These are phyloP conservation scores for Bombus vancouverensis DNA, from an alignment of 1,140 invertebrate species.

Conservation along the genomic window DNA sequence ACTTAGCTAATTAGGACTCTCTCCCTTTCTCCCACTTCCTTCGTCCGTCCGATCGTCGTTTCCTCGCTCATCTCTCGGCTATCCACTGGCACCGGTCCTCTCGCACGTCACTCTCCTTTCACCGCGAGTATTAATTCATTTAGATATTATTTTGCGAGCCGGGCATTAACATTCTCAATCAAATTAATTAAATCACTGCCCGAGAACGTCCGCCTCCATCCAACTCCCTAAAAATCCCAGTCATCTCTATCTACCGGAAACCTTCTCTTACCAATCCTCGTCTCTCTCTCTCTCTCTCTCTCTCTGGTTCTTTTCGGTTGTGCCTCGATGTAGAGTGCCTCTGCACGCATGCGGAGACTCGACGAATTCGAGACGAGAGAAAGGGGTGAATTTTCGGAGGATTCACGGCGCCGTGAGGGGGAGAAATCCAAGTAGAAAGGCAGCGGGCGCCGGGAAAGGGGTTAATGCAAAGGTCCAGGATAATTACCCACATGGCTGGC, in stretches of 20 bases:
- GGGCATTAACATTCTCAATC: constrained; percentile 80
- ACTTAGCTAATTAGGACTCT: constrained; percentile 82
- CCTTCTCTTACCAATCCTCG: too few species aligned
- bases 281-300: background rate
- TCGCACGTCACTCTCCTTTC: constrained; percentile 59
- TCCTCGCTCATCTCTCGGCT: constrained; percentile 35
- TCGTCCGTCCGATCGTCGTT: constrained; percentile 29
- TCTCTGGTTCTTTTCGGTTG: constrained; percentile 27
- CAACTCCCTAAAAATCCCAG: background rate
- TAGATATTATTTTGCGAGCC: constrained; percentile 79
- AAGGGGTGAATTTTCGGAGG: constrained; percentile 55
- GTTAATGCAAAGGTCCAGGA: constrained; percentile 80
- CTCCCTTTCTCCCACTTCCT: constrained; percentile 64
- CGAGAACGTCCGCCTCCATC: constrained; percentile 28
- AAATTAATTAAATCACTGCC: constrained; percentile 81
- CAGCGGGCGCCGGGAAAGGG: constrained; percentile 63
- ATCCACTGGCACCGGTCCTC: background rate
- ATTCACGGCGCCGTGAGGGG: constrained; percentile 54
- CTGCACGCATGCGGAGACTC: constrained; percentile 42
- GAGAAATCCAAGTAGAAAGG: constrained; percentile 45
- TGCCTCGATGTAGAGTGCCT: constrained; percentile 25
- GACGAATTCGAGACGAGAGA: constrained; percentile 36
- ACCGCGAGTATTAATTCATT: constrained; percentile 78
- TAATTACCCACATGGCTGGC: constrained; percentile 82
- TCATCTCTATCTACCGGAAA: background rate